Evolutionary conservation across 1,140 invertebrate species (phyloP).

Genomic region (Solen grandis): DNA sequence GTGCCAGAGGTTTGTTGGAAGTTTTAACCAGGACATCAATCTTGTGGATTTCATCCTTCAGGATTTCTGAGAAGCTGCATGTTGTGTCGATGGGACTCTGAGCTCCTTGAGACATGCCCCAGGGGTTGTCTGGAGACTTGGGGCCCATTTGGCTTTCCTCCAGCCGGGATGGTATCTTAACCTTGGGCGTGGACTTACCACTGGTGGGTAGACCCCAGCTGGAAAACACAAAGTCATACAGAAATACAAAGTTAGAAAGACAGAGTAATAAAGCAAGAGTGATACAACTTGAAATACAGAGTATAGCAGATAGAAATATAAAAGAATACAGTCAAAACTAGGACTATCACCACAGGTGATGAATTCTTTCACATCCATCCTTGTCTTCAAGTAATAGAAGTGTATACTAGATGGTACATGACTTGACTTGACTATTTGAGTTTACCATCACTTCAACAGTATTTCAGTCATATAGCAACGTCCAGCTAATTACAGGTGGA

Average conservation of each 20-base stretch:
- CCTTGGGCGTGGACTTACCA: constrained; percentile 1
- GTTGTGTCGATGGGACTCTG: constrained; percentile 44
- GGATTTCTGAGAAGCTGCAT: constrained; percentile 72
- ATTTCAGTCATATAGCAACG: no score
- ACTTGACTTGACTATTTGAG: no score
- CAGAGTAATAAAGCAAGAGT: background rate
- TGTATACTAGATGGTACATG: no score
- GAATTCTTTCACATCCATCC: no score
- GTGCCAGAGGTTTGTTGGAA: constrained; percentile 81
- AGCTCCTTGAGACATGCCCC: constrained; percentile 37
- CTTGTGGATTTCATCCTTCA: constrained; percentile 73
- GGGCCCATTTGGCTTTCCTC: constrained; percentile 7
- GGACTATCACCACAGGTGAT: no score
- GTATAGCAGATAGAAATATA: no score
- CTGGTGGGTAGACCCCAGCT: constrained; percentile 69
- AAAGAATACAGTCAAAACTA: background rate
- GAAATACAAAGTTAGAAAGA: no score
- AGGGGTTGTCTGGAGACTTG: constrained; percentile 62
- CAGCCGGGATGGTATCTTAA: background rate
- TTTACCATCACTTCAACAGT: no score
- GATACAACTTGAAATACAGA: background rate
- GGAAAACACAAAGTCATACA: no score
- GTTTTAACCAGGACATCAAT: constrained; percentile 62
- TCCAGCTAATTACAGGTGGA: no score
- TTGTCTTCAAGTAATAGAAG: no score